Conservation (phyloP, 2,113 vertebrate genomes). For the Balaenoptera acutorostrata region DNA sequence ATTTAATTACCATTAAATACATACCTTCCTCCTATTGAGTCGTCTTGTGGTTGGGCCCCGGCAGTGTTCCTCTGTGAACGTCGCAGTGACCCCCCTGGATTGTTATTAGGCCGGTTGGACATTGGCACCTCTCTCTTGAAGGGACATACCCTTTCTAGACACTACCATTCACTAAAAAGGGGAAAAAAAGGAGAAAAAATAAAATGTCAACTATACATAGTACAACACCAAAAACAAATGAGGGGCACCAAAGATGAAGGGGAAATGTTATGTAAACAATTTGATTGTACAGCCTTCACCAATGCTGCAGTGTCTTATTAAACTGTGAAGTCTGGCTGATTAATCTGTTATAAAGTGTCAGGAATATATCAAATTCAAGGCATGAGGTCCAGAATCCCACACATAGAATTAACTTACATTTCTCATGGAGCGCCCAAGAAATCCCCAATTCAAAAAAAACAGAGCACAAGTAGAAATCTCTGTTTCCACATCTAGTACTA, state of each 20-base stretch:
- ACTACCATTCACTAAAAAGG: conserved; percentile 98
- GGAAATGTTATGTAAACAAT: neutral
- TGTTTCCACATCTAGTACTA: neutral
- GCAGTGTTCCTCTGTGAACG: conserved; percentile 99
- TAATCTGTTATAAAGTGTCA: neutral
- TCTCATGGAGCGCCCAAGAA: neutral
- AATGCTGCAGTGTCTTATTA: neutral
- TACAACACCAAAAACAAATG: neutral
- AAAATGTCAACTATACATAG: neutral
- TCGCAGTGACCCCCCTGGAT: conserved; percentile 99
- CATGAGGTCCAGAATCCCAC: neutral
- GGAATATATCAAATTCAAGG: neutral
- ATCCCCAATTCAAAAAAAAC: neutral
- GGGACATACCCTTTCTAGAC: conserved; percentile 99
- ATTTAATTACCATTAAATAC: conserved; percentile 48
- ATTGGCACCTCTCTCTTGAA: conserved; percentile 99
- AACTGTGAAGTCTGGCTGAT: neutral
- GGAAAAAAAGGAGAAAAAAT: neutral
- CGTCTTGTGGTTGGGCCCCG: conserved; percentile 99
- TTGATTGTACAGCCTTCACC: neutral
- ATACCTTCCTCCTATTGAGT: conserved; percentile 95
- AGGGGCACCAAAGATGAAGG: neutral
- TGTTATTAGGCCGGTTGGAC: conserved; percentile 99
- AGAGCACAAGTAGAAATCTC: neutral
- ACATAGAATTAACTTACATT: neutral